Base-by-base conservation (phyloP, 2,113 vertebrate genomes). In the Calidris pygmaea region DNA sequence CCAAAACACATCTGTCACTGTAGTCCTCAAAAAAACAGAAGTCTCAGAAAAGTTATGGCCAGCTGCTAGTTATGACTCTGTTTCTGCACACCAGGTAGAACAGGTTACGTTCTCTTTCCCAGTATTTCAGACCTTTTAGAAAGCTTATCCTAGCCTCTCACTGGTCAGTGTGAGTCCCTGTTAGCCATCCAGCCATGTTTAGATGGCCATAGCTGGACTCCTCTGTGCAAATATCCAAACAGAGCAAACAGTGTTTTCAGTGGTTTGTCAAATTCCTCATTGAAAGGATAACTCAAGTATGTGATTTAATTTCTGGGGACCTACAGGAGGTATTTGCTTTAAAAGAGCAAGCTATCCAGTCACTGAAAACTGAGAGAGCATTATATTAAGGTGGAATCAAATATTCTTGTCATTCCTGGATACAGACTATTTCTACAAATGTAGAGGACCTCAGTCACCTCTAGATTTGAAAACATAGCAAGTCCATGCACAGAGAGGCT, bases 201-300 rank as follows among this genome's bases (percentile, higher is more conserved):
- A 58, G 1, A 58, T 5, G n/a, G 59, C 53, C 78, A n/a, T 2
- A 78, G 87, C n/a, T 27, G 8, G 48, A 78, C 50, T 68, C 48
- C 62, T 68, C 70, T 34, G 74, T 52, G 52, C 47, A 94, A 91
- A 83, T 3, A 47, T 5, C 34, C 72, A 88, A 47, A 93, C 91
- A 94, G 34, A 94, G 43, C 59, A 47, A 80, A 63, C 53, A 50
- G 22, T 67, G 75, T 93, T 93, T 77, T 16, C 87, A 86, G 87
- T 32, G 47, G 53, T 68, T 89, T 89, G 84, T 77, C 92, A 95
- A 93, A 90, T 67, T 89, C 93, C 84, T 85, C 32, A 7, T 6
- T 77, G 94, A 94, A 91, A 91, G 89, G 91, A 23, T 67, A 96
- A 95, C 68, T 92, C 75, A 37, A 59, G 35, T 21, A 78, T 11